Evolutionary conservation across 2,797 vertebrate genomes (phyloP), one percentile per base, ranked within the genome.

Genomic region (Darevskia mixta): DNA sequence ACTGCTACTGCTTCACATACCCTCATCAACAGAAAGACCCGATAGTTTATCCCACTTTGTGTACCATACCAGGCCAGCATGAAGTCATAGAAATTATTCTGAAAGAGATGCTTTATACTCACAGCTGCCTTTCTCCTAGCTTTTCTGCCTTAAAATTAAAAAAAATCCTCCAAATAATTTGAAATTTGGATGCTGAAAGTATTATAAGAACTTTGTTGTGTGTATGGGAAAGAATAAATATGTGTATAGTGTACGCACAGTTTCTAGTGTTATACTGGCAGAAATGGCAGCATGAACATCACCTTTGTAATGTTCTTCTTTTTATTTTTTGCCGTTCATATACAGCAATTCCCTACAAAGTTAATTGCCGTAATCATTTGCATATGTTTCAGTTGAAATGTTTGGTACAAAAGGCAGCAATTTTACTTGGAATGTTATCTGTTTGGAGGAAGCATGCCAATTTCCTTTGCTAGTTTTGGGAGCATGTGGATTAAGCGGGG

Each of bases 401-500:
- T 9, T 73, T 86, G 35, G 17, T 82, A 67, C 86, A 94, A 82
- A 95, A 77, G 80, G 20, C 89, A 86, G 64, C 58, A 43, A 4
- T n/a, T 90, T 79, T 91, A 72, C 86, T 90, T 92, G 41, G 85
- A 92, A 69, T 76, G 71, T 85, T 79, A 18, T 38, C 71, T 82
- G 20, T 75, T 20, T 55, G 49, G 49, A 92, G 88, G 88, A 88
- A 73, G 55, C 13, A 11, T 85, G 91, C 82, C 88, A 92, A 87
- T 85, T 90, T 87, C 32, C 13, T 55, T 55, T 55, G 49, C 49
- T 55, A 55, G 49, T 15, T 55, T 38, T 58, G 45, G 82, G 79
- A 83, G 29, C 20, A 35, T 64, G 27, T 79, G 27, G 64, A 58
- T 55, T 87, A 18, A 20, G 23, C 2, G 8, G 18, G 18, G 38